Conservation (phyloP, 2,888 invertebrate species). For the Desoria tigrina region DNA sequence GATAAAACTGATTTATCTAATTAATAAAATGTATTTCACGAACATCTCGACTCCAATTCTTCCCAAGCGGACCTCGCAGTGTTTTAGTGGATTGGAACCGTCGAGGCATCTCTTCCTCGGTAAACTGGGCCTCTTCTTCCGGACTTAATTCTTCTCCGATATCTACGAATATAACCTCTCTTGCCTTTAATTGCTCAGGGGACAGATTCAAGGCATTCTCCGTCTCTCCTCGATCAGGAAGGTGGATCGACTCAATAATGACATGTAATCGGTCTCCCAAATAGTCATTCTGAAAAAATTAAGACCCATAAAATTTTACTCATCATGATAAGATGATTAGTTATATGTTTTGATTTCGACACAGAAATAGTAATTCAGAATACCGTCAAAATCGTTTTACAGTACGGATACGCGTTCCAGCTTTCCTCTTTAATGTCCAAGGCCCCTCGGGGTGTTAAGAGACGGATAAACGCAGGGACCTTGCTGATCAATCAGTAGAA, state of each 20-base stretch:
- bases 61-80: slow-evolving; percentile 20
- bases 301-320: neutral
- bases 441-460: slow-evolving; percentile 62
- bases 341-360: too few species aligned
- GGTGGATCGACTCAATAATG: slow-evolving; percentile 57
- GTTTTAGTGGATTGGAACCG: slow-evolving; percentile 10
- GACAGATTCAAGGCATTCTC: slow-evolving; percentile 61
- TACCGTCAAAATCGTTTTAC: slow-evolving; percentile 58
- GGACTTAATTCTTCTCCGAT: slow-evolving; percentile 60
- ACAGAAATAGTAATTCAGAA: neutral
- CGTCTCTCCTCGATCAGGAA: slow-evolving; percentile 51
- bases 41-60: slow-evolving; percentile 26
- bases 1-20: neutral
- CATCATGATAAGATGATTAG: neutral
- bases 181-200: slow-evolving; percentile 59
- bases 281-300: slow-evolving; percentile 43
- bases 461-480: slow-evolving; percentile 61
- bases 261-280: slow-evolving; percentile 76
- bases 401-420: slow-evolving; percentile 66
- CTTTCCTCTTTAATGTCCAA: slow-evolving; percentile 63
- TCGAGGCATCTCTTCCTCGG: slow-evolving; percentile 1
- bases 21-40: neutral
- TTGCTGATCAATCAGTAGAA: slow-evolving; percentile 56
- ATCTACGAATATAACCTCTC: slow-evolving; percentile 62
- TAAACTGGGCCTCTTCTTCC: slow-evolving; percentile 16